A percentile compares a stretch with the other conserved stretches of the same genome.
Conservation (phyloP, 2,797 vertebrate genomes). For the Silurus lanzhouensis region DNA sequence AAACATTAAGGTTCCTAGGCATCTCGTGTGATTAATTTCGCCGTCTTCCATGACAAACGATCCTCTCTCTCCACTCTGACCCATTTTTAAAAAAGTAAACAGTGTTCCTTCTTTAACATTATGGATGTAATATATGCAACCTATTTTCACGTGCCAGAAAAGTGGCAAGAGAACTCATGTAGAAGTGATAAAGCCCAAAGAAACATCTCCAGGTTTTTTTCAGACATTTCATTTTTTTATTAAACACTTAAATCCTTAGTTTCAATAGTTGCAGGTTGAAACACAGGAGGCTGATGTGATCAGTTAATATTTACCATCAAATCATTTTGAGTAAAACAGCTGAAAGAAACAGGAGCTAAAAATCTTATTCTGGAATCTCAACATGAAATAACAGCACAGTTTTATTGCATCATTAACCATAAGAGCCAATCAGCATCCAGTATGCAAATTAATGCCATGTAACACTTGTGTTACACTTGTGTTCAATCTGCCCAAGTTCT, state of each 20-base stretch:
- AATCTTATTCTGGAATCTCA: background rate
- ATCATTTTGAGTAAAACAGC: background rate
- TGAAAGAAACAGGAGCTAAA: background rate
- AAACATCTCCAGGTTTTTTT: background rate
- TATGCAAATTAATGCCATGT: background rate
- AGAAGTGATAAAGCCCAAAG: background rate
- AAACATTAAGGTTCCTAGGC: background rate
- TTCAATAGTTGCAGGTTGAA: background rate
- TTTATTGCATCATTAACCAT: background rate
- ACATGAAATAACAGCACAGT: background rate
- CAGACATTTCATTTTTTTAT: too few species aligned
- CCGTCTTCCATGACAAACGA: conserved; percentile 9
- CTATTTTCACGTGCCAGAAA: background rate
- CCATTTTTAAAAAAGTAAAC: conserved; percentile 1
- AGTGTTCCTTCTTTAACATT: background rate
- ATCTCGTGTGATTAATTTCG: conserved; percentile 16
- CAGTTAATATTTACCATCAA: background rate
- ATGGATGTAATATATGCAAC: background rate
- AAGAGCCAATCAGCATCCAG: background rate
- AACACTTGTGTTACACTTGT: too few species aligned
- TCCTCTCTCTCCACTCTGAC: background rate
- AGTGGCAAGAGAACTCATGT: background rate
- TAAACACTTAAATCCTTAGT: background rate
- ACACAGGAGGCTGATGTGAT: background rate
- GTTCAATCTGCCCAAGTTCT: too few species aligned